Evolutionary conservation across 2,113 vertebrate species (phyloP), one percentile per base, ranked within the genome.

Genomic region (Micronisus gabar): DNA sequence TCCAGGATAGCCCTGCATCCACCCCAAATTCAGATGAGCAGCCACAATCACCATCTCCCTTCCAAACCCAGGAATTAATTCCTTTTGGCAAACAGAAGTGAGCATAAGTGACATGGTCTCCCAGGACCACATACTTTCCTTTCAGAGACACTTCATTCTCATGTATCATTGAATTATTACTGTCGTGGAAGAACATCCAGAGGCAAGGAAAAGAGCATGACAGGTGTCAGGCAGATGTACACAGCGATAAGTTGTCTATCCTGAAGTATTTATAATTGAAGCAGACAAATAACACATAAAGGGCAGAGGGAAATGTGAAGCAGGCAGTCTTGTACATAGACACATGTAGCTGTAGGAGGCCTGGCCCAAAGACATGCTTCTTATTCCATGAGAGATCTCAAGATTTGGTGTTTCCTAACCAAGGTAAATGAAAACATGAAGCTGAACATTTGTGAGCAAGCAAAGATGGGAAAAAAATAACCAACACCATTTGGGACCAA

Each of bases 181-280:
- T 61, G 19, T 53, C 58, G 19, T 65, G 43, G 58, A 20, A 79
- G 74, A 82, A 75, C 34, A 75, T 72, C 40, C 66, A 88, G 66
- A 88, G 62, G 7, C 53, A 72, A 82, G 48, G 34, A 29, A 17
- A 78, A 65, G 67, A 84, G 8, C 9, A 3, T 61, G 65, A 52
- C 81, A 90, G 73, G 92, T 95, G 90, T 68, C 71, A 85, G 50
- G 29, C 81, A 90, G 95, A 94, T 88, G 92, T 90, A 79, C 41
- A 40, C 14, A 85, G 73, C 1, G 13, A 17, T 71, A 75, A 87
- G 52, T 75, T 91, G 56, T 72, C 56, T 85, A 6, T 83, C 45
- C 71, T 90, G 67, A 10, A 66, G 15, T 52, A 86, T 83, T 86
- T 88, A 11, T 65, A 87, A 82, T 80, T 68, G 81, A 94, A 90